A percentile compares a stretch with the other conserved stretches of the same genome.
Conservation (phyloP, 2,888 invertebrate genomes). For the Galeruca laticollis region DNA sequence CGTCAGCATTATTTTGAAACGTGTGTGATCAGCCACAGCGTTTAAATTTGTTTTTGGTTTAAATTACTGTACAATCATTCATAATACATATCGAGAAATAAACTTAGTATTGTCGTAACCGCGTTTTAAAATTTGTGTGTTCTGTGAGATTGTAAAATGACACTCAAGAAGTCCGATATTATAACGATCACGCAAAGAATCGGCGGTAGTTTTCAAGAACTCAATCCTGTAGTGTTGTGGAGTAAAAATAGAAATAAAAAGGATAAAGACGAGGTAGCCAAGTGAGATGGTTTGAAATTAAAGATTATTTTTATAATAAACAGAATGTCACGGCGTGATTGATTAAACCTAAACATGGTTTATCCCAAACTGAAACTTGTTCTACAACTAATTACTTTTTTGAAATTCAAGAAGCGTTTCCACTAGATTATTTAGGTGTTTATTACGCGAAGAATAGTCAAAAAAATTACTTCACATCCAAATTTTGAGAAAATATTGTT, state of each 20-base stretch:
- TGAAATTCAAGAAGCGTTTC: too few relatives aligned
- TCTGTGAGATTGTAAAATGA: constrained; percentile 37
- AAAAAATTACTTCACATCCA: too few relatives aligned
- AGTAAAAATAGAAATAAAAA: constrained; percentile 50
- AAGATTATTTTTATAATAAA: neutral
- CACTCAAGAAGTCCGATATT: constrained; percentile 44
- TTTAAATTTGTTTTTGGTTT: constrained; percentile 24
- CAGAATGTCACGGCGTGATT: too few relatives aligned
- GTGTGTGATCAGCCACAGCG: constrained; percentile 19
- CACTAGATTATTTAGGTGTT: too few relatives aligned
- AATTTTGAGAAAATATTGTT: too few relatives aligned
- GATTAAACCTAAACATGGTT: too few relatives aligned
- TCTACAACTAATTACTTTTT: too few relatives aligned
- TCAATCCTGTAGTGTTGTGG: constrained; percentile 57
- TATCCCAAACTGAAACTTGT: too few relatives aligned
- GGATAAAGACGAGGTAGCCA: constrained; percentile 45
- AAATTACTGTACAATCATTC: constrained; percentile 11
- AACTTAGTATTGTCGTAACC: constrained; percentile 15
- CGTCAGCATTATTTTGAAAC: neutral
- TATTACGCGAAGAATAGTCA: too few relatives aligned
- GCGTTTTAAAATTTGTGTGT: constrained; percentile 1
- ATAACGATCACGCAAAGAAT: constrained; percentile 47
- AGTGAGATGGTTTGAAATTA: neutral
- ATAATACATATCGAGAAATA: constrained; percentile 17
- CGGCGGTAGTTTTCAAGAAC: constrained; percentile 58